These are phyloP conservation scores for Microchirus variegatus DNA, from an alignment of 2,797 vertebrate species.

Conservation along the genomic window DNA sequence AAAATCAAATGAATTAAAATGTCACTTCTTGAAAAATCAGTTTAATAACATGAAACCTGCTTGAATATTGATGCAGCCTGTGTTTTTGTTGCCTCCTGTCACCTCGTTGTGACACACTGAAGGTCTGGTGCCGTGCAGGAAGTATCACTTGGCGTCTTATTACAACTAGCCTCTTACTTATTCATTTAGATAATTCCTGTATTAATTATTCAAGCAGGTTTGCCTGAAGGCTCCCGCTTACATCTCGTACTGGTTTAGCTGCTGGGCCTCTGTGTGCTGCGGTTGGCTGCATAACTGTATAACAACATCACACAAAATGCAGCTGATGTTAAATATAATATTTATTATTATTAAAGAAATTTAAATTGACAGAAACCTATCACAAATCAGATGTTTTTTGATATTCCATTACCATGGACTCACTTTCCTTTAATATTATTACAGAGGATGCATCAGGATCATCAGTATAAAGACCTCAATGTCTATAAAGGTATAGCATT, in stretches of 20 bases:
- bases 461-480: no score
- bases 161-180: slow-evolving; percentile 76
- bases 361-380: no score
- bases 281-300: no score
- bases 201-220: slow-evolving; percentile 81
- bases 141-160: slow-evolving; percentile 73
- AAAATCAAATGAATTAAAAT: neutral
- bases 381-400: no score
- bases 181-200: slow-evolving; percentile 79
- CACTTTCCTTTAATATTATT: no score
- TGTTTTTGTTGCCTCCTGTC: slow-evolving; percentile 39
- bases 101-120: slow-evolving; percentile 53
- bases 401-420: no score
- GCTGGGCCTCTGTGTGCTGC: neutral
- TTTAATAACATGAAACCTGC: neutral
- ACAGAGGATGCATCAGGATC: no score
- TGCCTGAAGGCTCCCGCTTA: slow-evolving; percentile 45
- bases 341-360: no score
- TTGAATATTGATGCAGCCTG: slow-evolving; percentile 21
- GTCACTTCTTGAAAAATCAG: slow-evolving; percentile 11
- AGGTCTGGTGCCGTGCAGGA: slow-evolving; percentile 55
- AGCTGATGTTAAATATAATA: no score
- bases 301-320: no score
- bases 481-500: no score
- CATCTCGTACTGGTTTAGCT: slow-evolving; percentile 25